Conservation (phyloP, 2,113 vertebrate species). For the Hirundichthys speculiger region DNA sequence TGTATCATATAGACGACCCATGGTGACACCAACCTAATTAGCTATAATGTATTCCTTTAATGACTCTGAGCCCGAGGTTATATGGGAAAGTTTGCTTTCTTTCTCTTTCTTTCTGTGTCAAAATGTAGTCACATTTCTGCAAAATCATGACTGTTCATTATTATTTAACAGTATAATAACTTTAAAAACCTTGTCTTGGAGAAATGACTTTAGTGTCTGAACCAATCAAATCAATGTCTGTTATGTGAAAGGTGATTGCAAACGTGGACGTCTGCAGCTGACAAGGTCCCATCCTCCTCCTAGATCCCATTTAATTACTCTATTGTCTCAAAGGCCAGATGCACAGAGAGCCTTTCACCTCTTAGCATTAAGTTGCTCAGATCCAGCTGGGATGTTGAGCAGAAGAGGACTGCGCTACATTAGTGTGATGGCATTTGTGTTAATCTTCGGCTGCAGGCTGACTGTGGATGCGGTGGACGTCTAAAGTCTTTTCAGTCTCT, state of each 20-base stretch:
- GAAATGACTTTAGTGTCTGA: background rate
- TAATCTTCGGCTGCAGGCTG: background rate
- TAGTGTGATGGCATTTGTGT: background rate
- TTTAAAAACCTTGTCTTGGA: background rate
- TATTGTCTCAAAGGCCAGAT: slow-evolving; percentile 73
- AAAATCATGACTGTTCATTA: too few species aligned
- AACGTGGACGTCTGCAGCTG: slow-evolving; percentile 33
- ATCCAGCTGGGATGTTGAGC: slow-evolving; percentile 62
- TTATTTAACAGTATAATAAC: too few species aligned
- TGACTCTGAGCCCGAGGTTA: slow-evolving; percentile 30
- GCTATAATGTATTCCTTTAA: slow-evolving; percentile 26
- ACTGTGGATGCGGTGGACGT: background rate
- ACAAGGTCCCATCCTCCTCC: slow-evolving; percentile 23
- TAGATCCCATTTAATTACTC: slow-evolving; percentile 75
- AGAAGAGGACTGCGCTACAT: slow-evolving; percentile 5
- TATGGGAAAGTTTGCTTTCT: slow-evolving; percentile 1
- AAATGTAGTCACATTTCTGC: too few species aligned
- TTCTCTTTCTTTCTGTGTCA: too few species aligned
- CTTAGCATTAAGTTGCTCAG: slow-evolving; percentile 42
- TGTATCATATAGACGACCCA: slow-evolving; percentile 18
- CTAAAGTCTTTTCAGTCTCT: background rate
- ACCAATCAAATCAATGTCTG: background rate
- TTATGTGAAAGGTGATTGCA: slow-evolving; percentile 1
- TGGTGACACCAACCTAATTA: slow-evolving; percentile 27
- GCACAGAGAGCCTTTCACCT: slow-evolving; percentile 39